Evolutionary conservation across 2,113 vertebrate genomes (phyloP).

Genomic region (Furnarius figulus): DNA sequence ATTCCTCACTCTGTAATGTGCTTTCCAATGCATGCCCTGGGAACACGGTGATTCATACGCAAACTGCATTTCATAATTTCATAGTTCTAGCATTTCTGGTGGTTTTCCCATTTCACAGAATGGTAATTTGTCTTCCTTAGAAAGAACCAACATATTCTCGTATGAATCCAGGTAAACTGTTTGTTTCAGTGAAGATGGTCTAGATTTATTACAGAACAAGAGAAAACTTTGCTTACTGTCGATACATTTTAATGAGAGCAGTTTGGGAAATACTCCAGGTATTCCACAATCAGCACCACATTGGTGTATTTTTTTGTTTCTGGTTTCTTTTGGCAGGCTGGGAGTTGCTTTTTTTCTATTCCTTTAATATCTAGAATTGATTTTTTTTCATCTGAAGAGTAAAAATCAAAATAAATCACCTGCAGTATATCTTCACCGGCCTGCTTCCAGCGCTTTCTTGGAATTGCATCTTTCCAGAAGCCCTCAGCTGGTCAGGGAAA

Average conservation of each 20-base stretch:
- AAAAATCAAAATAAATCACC: not conserved
- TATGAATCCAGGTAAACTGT: not conserved
- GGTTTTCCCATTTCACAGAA: not conserved
- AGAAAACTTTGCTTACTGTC: not conserved
- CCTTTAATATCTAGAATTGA: not conserved
- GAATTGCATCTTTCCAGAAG: not conserved
- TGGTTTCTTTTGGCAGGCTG: not conserved
- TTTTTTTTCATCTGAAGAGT: not conserved
- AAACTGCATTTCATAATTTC: not conserved
- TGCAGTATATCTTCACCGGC: not conserved
- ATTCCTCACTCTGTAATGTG: not conserved
- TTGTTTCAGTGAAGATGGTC: not conserved
- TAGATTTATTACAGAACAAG: not conserved
- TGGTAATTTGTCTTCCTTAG: not conserved
- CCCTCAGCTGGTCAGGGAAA: not conserved
- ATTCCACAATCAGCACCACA: not conserved
- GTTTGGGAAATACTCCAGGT: not conserved
- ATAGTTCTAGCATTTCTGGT: not conserved
- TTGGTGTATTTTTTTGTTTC: not conserved
- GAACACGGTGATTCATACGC: not conserved
- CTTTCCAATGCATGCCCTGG: not conserved
- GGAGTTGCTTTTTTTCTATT: not conserved
- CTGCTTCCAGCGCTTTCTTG: not conserved
- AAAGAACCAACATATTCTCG: not conserved
- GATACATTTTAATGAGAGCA: not conserved